Evolutionary conservation across 2,888 invertebrate species (phyloP).

Genomic region (Folsomia candida): DNA sequence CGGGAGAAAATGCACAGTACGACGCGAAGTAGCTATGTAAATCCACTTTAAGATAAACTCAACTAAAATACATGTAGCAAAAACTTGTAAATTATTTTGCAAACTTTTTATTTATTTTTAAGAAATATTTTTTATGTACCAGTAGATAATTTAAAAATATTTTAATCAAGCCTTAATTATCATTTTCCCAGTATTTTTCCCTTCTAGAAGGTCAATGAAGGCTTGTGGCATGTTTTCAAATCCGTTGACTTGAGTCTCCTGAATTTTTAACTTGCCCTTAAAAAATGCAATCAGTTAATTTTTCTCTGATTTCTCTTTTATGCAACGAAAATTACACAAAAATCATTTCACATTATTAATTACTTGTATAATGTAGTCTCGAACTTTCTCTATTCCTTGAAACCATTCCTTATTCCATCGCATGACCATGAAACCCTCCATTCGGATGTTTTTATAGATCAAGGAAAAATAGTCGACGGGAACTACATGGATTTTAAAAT

Average conservation of each 20-base stretch:
- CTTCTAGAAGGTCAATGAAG: constrained; percentile 64
- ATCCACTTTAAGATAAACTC: too few species aligned
- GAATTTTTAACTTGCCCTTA: constrained; percentile 66
- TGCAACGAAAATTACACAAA: too few species aligned
- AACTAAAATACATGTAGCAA: too few species aligned
- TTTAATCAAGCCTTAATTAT: constrained; percentile 61
- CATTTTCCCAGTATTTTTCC: constrained; percentile 71
- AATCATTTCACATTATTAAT: too few species aligned
- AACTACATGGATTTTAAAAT: constrained; percentile 18
- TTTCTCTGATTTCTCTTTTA: too few species aligned
- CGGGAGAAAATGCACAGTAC: too few species aligned
- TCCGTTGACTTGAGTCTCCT: constrained; percentile 68
- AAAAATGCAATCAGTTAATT: constrained; percentile 32
- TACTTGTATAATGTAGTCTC: constrained; percentile 46
- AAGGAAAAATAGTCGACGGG: constrained; percentile 61
- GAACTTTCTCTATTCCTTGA: constrained; percentile 59
- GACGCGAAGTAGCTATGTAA: too few species aligned
- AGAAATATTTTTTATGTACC: too few species aligned
- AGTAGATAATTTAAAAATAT: not conserved
- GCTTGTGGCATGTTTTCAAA: constrained; percentile 73
- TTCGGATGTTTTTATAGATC: constrained; percentile 61
- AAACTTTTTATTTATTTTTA: too few species aligned
- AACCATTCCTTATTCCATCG: constrained; percentile 63
- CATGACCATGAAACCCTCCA: constrained; percentile 63
- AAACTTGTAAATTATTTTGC: too few species aligned